Percentiles rank a stretch among this genome's conserved stretches.
These are phyloP conservation scores for Hestina assimilis DNA, from an alignment of 1,140 invertebrate species.

Conservation along the genomic window DNA sequence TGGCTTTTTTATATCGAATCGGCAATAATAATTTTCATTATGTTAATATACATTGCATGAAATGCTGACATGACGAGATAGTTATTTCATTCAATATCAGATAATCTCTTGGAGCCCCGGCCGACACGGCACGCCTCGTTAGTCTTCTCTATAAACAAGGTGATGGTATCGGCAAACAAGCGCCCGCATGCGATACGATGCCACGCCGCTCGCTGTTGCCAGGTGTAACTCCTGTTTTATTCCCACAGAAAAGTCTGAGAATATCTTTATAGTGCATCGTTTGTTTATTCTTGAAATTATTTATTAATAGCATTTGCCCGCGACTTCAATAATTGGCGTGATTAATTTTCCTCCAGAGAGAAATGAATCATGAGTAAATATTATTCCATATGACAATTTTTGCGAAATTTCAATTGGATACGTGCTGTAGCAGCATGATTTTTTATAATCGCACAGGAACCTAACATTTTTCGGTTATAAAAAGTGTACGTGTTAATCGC, in stretches of 20 bases:
- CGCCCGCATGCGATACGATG: constrained; percentile 18
- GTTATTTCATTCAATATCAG: constrained; percentile 44
- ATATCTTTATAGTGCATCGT: background rate
- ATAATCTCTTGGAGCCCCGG: constrained; percentile 40
- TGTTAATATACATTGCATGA: constrained; percentile 28
- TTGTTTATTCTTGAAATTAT: background rate
- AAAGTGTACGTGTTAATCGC: no score
- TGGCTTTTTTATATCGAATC: background rate
- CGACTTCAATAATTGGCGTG: no score
- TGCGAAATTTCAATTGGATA: no score
- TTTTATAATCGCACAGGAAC: no score
- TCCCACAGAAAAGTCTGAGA: constrained; percentile 1
- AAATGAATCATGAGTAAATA: no score
- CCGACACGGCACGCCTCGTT: constrained; percentile 51
- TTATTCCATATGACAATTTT: no score
- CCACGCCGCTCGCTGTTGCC: constrained; percentile 10
- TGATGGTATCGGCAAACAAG: constrained; percentile 28
- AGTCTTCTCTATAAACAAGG: constrained; percentile 58
- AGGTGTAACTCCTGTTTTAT: constrained; percentile 19
- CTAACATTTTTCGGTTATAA: no score
- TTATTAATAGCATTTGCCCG: background rate
- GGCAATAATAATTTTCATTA: constrained; percentile 9
- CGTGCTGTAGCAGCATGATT: no score
- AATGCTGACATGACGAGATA: constrained; percentile 42
- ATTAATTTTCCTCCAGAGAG: no score